Base-by-base conservation (phyloP, 2,888 invertebrate genomes). In the Himalopsyche anomala region DNA sequence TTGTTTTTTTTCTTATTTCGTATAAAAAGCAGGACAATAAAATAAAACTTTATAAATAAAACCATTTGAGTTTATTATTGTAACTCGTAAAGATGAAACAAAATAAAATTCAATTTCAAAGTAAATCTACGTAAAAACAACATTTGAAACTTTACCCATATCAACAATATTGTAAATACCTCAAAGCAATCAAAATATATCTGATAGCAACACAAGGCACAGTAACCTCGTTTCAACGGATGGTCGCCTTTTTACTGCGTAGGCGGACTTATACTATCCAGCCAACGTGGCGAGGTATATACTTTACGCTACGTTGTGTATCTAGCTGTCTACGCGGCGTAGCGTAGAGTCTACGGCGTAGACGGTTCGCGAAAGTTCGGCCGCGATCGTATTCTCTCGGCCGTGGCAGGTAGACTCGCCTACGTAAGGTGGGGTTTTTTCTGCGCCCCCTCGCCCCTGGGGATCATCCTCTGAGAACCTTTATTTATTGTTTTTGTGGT, bases 401-500 rank as follows among this genome's bases (percentile, higher is more conserved):
- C 40, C 42, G 19, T 17, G n/a, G 40, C 45, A 56, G 82, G 82
- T 38, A 40, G 62, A 82, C 45, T 74, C 74, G 74, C 74, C 74
- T 74, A 74, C 74, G 38, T 74, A 36, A 38, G 74, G 74, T 74
- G 74, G 36, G 74, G 6, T 28, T 36, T 15, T 74, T 17, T 54
- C 54, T 36, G 28, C 12, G 15, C 38, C 6, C 54, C 38, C 55
- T 11, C n/a, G 11, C 54, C 83, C 81, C 81, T 9, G 17, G 83
- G 84, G 84, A 84, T n/a, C 51, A 83, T 81, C 84, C 80, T 19
- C 81, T 36, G 81, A 19, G 81, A 74, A 80, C 8, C 80, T 84
- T 84, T 86, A 86, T 86, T 86, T 86, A 86, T 86, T 82, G 84
- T 86, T 86, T 86, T 82, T 86, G 84, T 82, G 28, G 69, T 69